phyloP scores from a whole-genome alignment of 2,888 invertebrate species.

The Stenotaenia linearis region DNA sequence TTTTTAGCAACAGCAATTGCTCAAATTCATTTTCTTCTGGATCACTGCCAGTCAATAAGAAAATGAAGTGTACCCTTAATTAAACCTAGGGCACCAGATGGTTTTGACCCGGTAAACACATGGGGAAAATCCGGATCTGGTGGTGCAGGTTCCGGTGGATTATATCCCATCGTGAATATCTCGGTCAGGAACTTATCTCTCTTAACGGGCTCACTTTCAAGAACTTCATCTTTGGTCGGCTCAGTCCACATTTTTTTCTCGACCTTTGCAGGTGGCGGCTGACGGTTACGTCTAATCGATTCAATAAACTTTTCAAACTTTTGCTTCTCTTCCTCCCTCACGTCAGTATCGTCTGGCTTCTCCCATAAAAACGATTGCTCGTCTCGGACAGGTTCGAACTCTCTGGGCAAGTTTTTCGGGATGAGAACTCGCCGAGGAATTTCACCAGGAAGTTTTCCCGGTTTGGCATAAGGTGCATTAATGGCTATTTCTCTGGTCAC shows the following conservation, averaged over 20 bases:
- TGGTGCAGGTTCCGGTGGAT: background rate
- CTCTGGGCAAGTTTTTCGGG: background rate
- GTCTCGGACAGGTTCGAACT: background rate
- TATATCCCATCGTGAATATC: background rate
- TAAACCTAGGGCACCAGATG: background rate
- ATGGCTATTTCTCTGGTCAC: background rate
- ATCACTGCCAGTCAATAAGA: background rate
- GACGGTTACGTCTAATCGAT: background rate
- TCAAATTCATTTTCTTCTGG: background rate
- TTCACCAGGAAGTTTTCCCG: background rate
- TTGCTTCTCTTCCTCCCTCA: background rate
- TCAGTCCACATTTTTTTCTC: background rate
- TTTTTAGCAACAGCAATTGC: background rate
- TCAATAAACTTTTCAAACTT: background rate
- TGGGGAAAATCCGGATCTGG: background rate
- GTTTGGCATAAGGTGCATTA: background rate
- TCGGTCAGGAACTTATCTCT: background rate
- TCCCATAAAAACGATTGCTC: background rate
- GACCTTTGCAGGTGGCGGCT: background rate
- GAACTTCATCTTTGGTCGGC: background rate
- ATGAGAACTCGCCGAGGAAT: background rate
- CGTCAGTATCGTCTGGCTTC: background rate
- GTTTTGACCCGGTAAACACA: background rate
- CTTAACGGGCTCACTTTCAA: background rate
- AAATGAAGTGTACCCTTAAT: background rate